Evolutionary conservation across 2,888 invertebrate species (phyloP).

Genomic region (Agrilus mali): DNA sequence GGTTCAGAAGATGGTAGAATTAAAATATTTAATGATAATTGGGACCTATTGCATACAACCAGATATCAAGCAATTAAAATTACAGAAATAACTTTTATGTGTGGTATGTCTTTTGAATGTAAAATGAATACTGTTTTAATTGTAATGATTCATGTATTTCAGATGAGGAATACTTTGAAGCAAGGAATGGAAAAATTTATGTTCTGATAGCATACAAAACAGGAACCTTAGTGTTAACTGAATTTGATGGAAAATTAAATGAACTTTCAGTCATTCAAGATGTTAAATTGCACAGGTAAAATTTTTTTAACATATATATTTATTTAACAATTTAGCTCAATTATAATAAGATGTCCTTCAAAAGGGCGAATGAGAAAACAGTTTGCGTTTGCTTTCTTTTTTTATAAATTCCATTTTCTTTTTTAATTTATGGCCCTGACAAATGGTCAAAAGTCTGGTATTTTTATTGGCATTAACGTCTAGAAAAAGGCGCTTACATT

Average conservation of each 20-base stretch:
- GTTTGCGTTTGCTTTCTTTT: too few relatives aligned
- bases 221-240: slow-evolving; percentile 12
- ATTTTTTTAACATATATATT: too few relatives aligned
- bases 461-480: too few relatives aligned
- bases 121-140: not conserved
- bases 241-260: slow-evolving; percentile 13
- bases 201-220: slow-evolving; percentile 15
- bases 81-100: slow-evolving; percentile 24
- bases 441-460: too few relatives aligned
- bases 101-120: slow-evolving; percentile 11
- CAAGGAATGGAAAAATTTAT: slow-evolving; percentile 6
- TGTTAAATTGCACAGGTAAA: slow-evolving; percentile 24
- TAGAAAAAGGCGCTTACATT: too few relatives aligned
- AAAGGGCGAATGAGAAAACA: too few relatives aligned
- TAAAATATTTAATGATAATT: slow-evolving; percentile 23
- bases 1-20: slow-evolving; percentile 30
- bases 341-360: too few relatives aligned
- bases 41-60: slow-evolving; percentile 22
- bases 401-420: too few relatives aligned
- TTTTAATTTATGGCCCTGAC: too few relatives aligned
- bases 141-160: not conserved
- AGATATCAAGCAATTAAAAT: slow-evolving; percentile 26
- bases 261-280: slow-evolving; percentile 18
- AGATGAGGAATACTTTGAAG: slow-evolving; percentile 11
- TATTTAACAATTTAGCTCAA: too few relatives aligned